Evolutionary conservation across 92 coral and sea anemone species (phyloP).

Genomic region (Diadumene lineata): DNA sequence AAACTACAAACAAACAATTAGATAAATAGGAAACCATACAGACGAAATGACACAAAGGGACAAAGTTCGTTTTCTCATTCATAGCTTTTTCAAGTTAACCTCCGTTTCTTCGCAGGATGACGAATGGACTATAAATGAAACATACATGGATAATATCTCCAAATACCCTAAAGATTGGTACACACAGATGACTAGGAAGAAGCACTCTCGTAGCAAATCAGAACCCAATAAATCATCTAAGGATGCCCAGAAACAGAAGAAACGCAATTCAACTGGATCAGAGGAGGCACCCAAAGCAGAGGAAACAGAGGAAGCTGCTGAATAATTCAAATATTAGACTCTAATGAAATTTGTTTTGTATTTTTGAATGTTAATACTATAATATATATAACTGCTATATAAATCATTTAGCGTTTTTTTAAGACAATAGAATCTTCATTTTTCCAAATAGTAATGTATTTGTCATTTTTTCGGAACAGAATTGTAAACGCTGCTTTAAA

Average conservation of each 20-base stretch:
- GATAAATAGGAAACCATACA: too few species aligned
- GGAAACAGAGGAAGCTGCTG: slow-evolving; percentile 14
- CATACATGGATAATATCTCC: slow-evolving; percentile 95
- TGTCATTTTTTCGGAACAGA: too few species aligned
- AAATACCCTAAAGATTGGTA: slow-evolving; percentile 97
- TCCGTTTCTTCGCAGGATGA: slow-evolving; percentile 78
- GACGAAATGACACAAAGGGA: too few species aligned
- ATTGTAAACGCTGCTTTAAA: too few species aligned
- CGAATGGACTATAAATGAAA: slow-evolving; percentile 91
- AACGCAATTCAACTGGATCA: neutral
- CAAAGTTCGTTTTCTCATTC: too few species aligned
- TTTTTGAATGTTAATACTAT: too few species aligned
- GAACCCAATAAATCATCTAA: slow-evolving; percentile 19
- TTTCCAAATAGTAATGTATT: too few species aligned
- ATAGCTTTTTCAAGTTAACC: too few species aligned
- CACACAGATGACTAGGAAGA: slow-evolving; percentile 72
- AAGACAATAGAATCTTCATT: too few species aligned
- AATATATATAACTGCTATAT: too few species aligned
- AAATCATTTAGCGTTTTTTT: too few species aligned
- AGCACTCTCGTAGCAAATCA: slow-evolving; percentile 37
- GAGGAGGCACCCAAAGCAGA: slow-evolving; percentile 18
- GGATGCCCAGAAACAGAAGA: slow-evolving; percentile 11
- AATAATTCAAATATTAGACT: slow-evolving; percentile 1
- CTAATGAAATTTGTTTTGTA: neutral
- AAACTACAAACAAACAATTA: too few species aligned